Base-by-base conservation (phyloP, 2,113 vertebrate genomes). In the Toxotes jaculatrix region DNA sequence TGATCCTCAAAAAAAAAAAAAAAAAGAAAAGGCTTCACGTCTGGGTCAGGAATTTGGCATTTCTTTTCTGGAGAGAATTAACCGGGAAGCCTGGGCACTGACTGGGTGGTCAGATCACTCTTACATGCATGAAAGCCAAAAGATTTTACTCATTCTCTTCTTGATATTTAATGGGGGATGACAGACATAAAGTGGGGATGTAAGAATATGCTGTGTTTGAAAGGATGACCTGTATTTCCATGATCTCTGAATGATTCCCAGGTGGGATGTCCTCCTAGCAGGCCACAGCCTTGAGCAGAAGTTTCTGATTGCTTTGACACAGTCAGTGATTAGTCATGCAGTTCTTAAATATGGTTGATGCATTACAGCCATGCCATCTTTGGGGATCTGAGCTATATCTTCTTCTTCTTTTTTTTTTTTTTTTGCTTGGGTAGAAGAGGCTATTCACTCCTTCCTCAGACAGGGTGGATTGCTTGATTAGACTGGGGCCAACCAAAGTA, bases 231-330 rank as follows among this genome's bases (percentile, higher is more conserved):
- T 77, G 71, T 84, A 76, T 84, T 92, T 89, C 79, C 82, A 42
- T 53, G 68, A 90, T 85, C 68, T 72, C 61, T 74, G 84, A 85
- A 80, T 42, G 63, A 88, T 70, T 92, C 83, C 91, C 87, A 89
- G 91, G 87, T 88, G 87, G 83, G 80, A 81, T 36, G 19, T 80
- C 66, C 23, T 85, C 57, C 74, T 82, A 62, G 79, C 64, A 40
- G 57, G 68, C 43, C 31, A 43, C 72, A 63, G 13, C 36, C 65
- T 90, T 64, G 45, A 77, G 47, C 73, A 74, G 72, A 72, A 79
- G 12, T 76, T 86, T 87, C 62, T 80, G 66, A 86, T 87, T 84
- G 67, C 87, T 85, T 75, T 84, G 80, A 83, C 82, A 77, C 57
- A 56, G 75, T 84, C 77, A 31, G 56, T 40, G 21, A 86, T 91